These are phyloP conservation scores for Campoplex capitator DNA, from an alignment of 2,888 invertebrate genomes.

Conservation along the genomic window DNA sequence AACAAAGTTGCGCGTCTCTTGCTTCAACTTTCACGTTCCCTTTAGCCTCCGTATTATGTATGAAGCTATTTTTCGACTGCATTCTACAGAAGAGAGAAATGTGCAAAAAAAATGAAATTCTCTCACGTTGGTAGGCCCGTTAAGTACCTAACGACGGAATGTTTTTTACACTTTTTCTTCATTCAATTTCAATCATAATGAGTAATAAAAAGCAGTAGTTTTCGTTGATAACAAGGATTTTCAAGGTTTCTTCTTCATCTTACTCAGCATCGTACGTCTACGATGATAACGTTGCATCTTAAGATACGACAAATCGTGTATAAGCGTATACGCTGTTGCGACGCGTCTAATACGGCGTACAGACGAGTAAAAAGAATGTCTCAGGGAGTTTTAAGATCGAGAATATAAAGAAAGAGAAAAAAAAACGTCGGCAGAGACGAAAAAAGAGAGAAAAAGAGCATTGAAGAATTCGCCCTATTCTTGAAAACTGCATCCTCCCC, in stretches of 20 bases:
- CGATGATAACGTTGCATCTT: constrained; percentile 5
- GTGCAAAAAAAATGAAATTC: too few relatives aligned
- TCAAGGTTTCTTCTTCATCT: not conserved
- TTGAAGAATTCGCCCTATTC: constrained; percentile 62
- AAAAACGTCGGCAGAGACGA: constrained; percentile 21
- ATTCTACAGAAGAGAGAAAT: too few relatives aligned
- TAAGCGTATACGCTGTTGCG: constrained; percentile 11
- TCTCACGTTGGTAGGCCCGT: not conserved
- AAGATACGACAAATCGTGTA: constrained; percentile 21
- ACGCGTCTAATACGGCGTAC: constrained; percentile 1
- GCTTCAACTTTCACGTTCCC: not conserved
- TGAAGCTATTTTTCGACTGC: too few relatives aligned
- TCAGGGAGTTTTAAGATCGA: constrained; percentile 45
- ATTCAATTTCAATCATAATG: too few relatives aligned
- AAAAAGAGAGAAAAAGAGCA: constrained; percentile 23
- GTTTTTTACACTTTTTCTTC: not conserved
- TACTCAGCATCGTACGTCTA: not conserved
- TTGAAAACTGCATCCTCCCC: constrained; percentile 67
- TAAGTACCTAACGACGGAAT: not conserved
- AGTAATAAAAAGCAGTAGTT: not conserved
- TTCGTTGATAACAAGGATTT: not conserved
- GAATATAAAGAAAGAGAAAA: constrained; percentile 25
- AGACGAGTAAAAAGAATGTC: constrained; percentile 55
- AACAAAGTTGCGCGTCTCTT: not conserved
- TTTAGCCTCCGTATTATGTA: too few relatives aligned